Percentiles rank a stretch among this genome's conserved stretches.
Evolutionary conservation across 2,888 invertebrate species (phyloP).

Genomic region (Lasiommata megera): DNA sequence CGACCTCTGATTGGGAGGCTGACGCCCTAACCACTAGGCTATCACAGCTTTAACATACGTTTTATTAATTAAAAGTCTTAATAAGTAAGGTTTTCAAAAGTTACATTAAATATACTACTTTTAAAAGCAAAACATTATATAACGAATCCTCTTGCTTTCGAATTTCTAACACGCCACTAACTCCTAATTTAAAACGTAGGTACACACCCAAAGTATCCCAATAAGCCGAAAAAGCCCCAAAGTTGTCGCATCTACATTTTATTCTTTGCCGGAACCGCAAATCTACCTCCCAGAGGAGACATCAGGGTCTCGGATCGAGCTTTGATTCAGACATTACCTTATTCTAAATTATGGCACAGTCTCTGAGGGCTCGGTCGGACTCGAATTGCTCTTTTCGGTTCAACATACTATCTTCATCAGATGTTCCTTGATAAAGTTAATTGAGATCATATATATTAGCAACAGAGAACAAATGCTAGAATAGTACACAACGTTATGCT

Average conservation of each 20-base stretch:
- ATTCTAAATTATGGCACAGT: conserved; percentile 29
- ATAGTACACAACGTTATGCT: too few species aligned
- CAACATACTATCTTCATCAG: not conserved
- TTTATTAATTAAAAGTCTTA: too few species aligned
- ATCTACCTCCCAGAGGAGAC: conserved; percentile 26
- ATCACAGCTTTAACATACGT: too few species aligned
- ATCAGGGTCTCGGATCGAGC: conserved; percentile 20
- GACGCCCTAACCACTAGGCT: too few species aligned
- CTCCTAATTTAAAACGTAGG: not conserved
- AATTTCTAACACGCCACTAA: not conserved
- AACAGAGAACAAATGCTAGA: too few species aligned
- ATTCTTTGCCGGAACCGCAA: conserved; percentile 23
- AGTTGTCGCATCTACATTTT: conserved; percentile 17
- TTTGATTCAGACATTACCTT: conserved; percentile 23
- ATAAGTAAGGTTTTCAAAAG: too few species aligned
- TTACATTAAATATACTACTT: too few species aligned
- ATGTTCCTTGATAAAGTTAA: too few species aligned
- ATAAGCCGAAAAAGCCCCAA: not conserved
- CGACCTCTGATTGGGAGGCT: too few species aligned
- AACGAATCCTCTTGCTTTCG: too few species aligned
- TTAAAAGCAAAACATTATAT: too few species aligned
- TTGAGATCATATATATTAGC: too few species aligned
- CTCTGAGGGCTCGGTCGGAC: conserved; percentile 10
- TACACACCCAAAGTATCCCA: not conserved
- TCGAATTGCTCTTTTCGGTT: not conserved